These are phyloP conservation scores for Cosmorhoe ocellata DNA, from an alignment of 2,888 invertebrate genomes.

Conservation along the genomic window DNA sequence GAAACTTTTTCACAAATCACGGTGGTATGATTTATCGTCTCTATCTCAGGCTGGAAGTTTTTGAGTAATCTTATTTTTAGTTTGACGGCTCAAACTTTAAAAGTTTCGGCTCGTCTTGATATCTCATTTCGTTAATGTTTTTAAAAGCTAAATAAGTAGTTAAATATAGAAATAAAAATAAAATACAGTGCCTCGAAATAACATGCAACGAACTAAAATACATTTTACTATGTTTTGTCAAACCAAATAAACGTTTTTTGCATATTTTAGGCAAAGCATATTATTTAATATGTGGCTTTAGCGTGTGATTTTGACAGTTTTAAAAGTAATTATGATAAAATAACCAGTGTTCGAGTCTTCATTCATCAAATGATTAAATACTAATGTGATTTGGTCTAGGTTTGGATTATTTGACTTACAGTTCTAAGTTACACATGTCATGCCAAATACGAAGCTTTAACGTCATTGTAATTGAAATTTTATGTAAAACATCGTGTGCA, in stretches of 20 bases:
- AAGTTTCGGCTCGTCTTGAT: constrained; percentile 29
- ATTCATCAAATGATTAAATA: too few relatives aligned
- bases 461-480: not conserved
- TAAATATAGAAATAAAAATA: constrained; percentile 20
- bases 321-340: too few relatives aligned
- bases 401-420: too few relatives aligned
- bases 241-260: not conserved
- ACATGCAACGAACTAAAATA: constrained; percentile 20
- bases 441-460: too few relatives aligned
- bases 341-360: too few relatives aligned
- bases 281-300: too few relatives aligned
- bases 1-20: constrained; percentile 69
- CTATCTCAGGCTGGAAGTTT: constrained; percentile 41
- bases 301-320: too few relatives aligned
- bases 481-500: constrained; percentile 53
- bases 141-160: constrained; percentile 28
- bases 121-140: constrained; percentile 36
- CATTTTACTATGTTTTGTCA: constrained; percentile 5
- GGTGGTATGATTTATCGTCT: constrained; percentile 62
- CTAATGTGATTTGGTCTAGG: too few relatives aligned
- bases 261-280: too few relatives aligned
- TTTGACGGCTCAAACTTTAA: constrained; percentile 40
- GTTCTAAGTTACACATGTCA: too few relatives aligned
- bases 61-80: constrained; percentile 47
- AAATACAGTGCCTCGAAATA: constrained; percentile 18